Evolutionary conservation across 2,797 vertebrate genomes (phyloP).

Genomic region (Bovichtus diacanthus): DNA sequence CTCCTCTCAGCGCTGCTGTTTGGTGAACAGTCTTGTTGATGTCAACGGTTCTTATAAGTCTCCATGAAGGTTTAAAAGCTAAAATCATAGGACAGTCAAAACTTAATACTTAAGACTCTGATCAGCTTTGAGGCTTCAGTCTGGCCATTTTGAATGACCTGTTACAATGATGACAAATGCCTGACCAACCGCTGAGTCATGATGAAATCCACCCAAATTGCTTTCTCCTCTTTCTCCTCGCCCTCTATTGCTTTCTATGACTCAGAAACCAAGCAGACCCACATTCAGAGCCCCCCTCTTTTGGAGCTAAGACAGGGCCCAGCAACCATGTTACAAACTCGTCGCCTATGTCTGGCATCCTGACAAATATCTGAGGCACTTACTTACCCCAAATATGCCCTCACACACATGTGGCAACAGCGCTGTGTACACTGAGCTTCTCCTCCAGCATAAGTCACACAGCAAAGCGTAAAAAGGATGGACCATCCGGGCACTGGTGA

Average conservation of each 20-base stretch:
- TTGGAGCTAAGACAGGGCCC: slow-evolving; percentile 68
- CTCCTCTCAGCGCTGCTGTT: not conserved
- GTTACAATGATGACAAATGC: slow-evolving; percentile 54
- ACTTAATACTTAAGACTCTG: slow-evolving; percentile 33
- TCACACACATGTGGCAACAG: slow-evolving; percentile 75
- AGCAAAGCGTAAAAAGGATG: slow-evolving; percentile 48
- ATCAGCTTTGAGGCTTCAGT: slow-evolving; percentile 38
- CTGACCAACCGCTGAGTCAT: slow-evolving; percentile 66
- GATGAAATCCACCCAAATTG: slow-evolving; percentile 62
- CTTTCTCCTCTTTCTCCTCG: slow-evolving; percentile 43
- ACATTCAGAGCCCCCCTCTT: slow-evolving; percentile 43
- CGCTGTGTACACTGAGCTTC: slow-evolving; percentile 50
- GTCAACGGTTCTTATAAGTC: slow-evolving; percentile 14
- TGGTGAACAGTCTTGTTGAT: not conserved
- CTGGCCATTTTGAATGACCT: slow-evolving; percentile 46
- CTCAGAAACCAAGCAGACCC: slow-evolving; percentile 40
- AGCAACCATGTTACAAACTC: slow-evolving; percentile 72
- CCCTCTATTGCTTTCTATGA: slow-evolving; percentile 36
- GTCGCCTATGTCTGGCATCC: slow-evolving; percentile 81
- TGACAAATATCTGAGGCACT: slow-evolving; percentile 83
- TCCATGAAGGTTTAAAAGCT: slow-evolving; percentile 20
- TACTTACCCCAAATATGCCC: slow-evolving; percentile 74
- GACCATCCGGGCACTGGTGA: slow-evolving; percentile 19
- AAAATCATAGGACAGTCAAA: slow-evolving; percentile 30
- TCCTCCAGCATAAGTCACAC: slow-evolving; percentile 47